Base-by-base conservation (phyloP, 2,113 vertebrate genomes). In the Larimichthys polyactis region DNA sequence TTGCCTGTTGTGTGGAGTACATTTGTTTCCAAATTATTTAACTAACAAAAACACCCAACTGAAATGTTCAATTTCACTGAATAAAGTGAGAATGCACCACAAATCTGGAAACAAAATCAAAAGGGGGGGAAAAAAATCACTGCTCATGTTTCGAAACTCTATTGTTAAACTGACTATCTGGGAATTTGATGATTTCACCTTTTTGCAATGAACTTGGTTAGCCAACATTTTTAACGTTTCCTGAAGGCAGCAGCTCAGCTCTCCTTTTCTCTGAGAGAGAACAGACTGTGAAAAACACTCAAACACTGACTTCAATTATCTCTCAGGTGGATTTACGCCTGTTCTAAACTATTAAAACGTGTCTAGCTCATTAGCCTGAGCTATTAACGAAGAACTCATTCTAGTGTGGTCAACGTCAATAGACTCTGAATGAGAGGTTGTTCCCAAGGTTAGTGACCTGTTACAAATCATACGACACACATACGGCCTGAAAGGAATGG, bases 221-320 rank as follows among this genome's bases (percentile, higher is more conserved):
- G 14, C 22, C 58, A 3, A 17, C 29, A 66, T 22, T 58, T 22
- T 29, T 24, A 75, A 55, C 4, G 15, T 27, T 16, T 12, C n/a
- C 40, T 27, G 7, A 32, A 48, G 48, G 4, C 29, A 46, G 66
- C 46, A 60, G 3, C 40, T 71, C 22, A 66, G 12, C 43, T 15
- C 5, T 20, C 63, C 63, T 78, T 71, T 51, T 65, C 22, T 59
- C 52, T 17, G 24, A 75, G 43, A 36, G 12, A 20, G 43, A 36
- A 43, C 24, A 48, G 27, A 32, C 1, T 51, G 29, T 46, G 19
- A 2, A 15, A 55, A 10, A 76, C 46, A 76, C 46, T 71, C 48
- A 40, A 44, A 43, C 40, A 16, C 2, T 52, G 66, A 75, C 58
- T 74, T 83, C 57, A 48, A 83, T 91, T 71, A 87, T 51, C 48